phyloP scores from a whole-genome alignment of 92 coral and sea anemone genomes.

The Anthopleura xanthogrammica region DNA sequence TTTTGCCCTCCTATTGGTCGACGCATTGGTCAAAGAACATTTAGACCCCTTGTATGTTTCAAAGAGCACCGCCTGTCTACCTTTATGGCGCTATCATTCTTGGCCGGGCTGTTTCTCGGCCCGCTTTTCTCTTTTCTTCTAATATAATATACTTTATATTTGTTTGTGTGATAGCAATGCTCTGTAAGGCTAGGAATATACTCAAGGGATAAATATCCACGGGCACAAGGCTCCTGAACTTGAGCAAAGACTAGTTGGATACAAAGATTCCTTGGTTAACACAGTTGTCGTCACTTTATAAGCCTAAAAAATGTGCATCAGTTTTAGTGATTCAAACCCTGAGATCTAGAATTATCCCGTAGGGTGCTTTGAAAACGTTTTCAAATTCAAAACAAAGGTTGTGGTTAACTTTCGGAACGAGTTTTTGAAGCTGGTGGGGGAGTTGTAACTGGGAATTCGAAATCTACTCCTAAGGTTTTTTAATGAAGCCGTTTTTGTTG shows the following conservation, averaged over 20 bases:
- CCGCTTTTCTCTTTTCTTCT: not conserved
- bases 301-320: not conserved
- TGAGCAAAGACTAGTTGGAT: not conserved
- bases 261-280: no score
- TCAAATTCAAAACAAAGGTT: not conserved
- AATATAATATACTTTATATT: not conserved
- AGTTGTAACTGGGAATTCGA: not conserved
- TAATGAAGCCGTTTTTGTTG: not conserved
- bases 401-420: not conserved
- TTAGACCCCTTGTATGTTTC: constrained; percentile 4
- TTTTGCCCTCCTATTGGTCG: constrained; percentile 1
- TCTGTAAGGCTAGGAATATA: not conserved
- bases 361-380: not conserved
- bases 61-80: constrained; percentile 3
- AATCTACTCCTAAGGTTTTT: not conserved
- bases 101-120: not conserved
- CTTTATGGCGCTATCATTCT: not conserved
- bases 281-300: not conserved
- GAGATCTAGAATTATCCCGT: no score
- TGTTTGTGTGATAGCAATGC: not conserved
- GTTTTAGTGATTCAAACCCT: not conserved
- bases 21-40: not conserved
- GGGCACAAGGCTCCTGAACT: not conserved
- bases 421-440: not conserved
- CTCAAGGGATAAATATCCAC: not conserved